Evolutionary conservation across 2,113 vertebrate genomes (phyloP).

Genomic region (Chaetodon trifascialis): DNA sequence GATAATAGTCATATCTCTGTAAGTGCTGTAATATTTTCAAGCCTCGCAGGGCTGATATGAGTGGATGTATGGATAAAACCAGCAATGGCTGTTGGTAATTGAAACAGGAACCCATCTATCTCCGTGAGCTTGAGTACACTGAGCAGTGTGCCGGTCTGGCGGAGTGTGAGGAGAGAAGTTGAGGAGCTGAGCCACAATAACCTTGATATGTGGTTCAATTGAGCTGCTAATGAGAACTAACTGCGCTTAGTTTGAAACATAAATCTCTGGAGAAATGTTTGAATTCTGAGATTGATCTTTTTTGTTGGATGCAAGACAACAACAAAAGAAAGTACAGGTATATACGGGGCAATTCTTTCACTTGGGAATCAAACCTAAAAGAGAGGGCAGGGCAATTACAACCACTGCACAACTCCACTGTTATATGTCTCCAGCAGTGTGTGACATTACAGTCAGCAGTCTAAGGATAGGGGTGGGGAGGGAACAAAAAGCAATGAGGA

Average conservation of each 20-base stretch:
- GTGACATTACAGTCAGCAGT: conserved; percentile 38
- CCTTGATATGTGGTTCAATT: conserved; percentile 78
- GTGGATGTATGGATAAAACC: conserved; percentile 62
- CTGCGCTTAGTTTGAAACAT: conserved; percentile 39
- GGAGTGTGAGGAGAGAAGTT: conserved; percentile 34
- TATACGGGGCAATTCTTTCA: background rate
- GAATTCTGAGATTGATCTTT: conserved; percentile 41
- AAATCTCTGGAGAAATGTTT: conserved; percentile 60
- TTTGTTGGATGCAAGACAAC: conserved; percentile 38
- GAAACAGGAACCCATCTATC: conserved; percentile 68
- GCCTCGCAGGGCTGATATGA: conserved; percentile 31
- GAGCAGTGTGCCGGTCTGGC: conserved; percentile 29
- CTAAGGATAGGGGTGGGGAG: background rate
- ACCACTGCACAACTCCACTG: background rate
- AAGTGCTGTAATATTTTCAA: conserved; percentile 40
- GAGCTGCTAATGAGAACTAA: conserved; percentile 65
- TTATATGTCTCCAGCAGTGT: conserved; percentile 4
- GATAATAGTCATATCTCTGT: conserved; percentile 41
- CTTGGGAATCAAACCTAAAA: conserved; percentile 20
- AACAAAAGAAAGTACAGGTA: conserved; percentile 26
- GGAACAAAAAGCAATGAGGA: background rate
- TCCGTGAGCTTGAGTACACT: conserved; percentile 35
- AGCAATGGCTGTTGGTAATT: conserved; percentile 69
- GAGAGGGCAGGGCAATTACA: background rate
- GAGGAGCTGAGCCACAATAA: conserved; percentile 64